Conservation (phyloP, 2,888 invertebrate species). For the Campoplex nolae region DNA sequence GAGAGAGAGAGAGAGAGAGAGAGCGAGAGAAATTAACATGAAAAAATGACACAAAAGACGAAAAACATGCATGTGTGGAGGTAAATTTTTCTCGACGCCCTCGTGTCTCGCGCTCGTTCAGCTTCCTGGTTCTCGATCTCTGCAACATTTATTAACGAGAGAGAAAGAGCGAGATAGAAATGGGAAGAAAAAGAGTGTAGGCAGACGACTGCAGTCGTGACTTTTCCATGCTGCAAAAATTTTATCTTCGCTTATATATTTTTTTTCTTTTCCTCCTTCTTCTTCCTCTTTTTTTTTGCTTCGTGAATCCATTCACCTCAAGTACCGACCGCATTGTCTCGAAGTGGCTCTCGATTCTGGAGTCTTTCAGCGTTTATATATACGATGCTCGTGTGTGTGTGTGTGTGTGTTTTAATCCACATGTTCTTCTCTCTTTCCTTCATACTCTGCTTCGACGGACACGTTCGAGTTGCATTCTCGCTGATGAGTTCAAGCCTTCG, state of each 20-base stretch:
- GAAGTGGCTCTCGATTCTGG: slow-evolving; percentile 53
- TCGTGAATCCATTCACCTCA: slow-evolving; percentile 61
- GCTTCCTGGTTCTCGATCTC: slow-evolving; percentile 56
- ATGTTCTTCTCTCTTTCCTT: slow-evolving; percentile 22
- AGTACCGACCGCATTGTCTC: slow-evolving; percentile 62
- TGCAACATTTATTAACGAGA: slow-evolving; percentile 14
- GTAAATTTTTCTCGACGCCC: slow-evolving; percentile 36
- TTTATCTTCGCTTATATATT: slow-evolving; percentile 45
- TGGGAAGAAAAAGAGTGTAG: slow-evolving; percentile 28
- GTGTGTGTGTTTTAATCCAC: neutral
- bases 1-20: no score
- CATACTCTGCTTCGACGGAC: neutral
- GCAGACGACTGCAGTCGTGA: slow-evolving; percentile 33
- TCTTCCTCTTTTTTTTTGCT: slow-evolving; percentile 32
- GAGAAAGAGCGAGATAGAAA: neutral
- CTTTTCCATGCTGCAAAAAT: slow-evolving; percentile 54
- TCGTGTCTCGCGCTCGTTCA: slow-evolving; percentile 28
- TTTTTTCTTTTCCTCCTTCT: neutral
- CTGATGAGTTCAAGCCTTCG: slow-evolving; percentile 55
- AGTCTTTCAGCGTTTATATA: neutral
- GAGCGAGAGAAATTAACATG: neutral
- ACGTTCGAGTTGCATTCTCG: slow-evolving; percentile 24
- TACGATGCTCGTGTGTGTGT: neutral
- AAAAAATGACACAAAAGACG: neutral
- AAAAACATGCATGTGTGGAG: neutral